phyloP scores from a whole-genome alignment of 2,113 vertebrate genomes.

The Sinocyclocheilus anshuiensis region DNA sequence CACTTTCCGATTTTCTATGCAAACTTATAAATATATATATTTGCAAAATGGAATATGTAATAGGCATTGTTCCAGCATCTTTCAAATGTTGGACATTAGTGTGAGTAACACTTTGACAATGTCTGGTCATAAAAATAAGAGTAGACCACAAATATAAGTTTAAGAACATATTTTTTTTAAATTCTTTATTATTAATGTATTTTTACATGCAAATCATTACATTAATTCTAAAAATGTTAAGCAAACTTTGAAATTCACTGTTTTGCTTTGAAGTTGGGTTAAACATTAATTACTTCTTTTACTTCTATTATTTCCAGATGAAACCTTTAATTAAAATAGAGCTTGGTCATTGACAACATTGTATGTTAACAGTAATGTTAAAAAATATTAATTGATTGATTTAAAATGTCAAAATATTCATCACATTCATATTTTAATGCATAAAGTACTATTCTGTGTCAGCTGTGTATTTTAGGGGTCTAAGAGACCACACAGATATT shows the following conservation, averaged over 20 bases:
- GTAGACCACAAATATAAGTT: not conserved
- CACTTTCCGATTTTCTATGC: not conserved
- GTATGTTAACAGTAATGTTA: not conserved
- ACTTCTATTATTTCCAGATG: not conserved
- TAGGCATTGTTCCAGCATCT: not conserved
- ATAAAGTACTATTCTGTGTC: not conserved
- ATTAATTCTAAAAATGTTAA: not conserved
- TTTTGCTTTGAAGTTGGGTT: not conserved
- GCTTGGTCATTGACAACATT: not conserved
- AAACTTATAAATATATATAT: not conserved
- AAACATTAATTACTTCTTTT: constrained; percentile 12
- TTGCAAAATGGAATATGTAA: not conserved
- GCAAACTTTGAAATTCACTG: not conserved
- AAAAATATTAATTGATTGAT: not conserved
- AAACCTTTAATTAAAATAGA: not conserved
- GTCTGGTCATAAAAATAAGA: not conserved
- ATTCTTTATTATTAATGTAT: not conserved
- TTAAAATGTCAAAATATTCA: no score
- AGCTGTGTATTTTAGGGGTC: not conserved
- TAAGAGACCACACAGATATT: not conserved
- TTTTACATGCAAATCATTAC: not conserved
- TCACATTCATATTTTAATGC: not conserved
- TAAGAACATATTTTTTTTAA: not conserved
- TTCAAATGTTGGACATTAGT: not conserved
- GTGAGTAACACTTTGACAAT: not conserved